These are phyloP conservation scores for Cyprinodon diabolis DNA, from an alignment of 2,797 vertebrate species.

Conservation along the genomic window DNA sequence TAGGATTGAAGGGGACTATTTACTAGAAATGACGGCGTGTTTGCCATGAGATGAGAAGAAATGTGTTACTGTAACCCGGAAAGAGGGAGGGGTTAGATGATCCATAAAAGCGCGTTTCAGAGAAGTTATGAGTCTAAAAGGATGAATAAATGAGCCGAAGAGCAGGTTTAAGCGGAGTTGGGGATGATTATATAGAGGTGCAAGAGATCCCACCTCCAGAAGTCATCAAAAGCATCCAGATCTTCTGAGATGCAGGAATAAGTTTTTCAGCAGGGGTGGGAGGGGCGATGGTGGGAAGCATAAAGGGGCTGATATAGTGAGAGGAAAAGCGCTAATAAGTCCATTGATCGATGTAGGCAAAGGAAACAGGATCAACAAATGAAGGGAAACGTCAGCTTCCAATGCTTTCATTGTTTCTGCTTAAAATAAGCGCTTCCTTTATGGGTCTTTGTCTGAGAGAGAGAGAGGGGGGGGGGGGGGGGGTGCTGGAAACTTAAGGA, in stretches of 20 bases:
- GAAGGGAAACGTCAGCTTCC: not conserved
- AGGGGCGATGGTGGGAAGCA: no score
- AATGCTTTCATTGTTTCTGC: conserved; percentile 9
- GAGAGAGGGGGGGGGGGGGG: not conserved
- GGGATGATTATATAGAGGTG: no score
- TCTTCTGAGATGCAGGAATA: no score
- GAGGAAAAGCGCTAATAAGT: not conserved
- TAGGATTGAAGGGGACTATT: not conserved
- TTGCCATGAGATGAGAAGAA: not conserved
- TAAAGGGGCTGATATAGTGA: no score
- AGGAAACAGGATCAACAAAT: not conserved
- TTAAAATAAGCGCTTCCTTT: not conserved
- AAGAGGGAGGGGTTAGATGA: not conserved
- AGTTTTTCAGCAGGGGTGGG: no score
- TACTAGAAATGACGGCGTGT: not conserved
- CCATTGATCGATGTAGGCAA: not conserved
- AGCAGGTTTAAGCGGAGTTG: no score
- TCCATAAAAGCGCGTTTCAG: not conserved
- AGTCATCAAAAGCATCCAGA: no score
- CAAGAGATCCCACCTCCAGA: no score
- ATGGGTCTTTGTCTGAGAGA: not conserved
- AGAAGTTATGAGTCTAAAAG: not conserved
- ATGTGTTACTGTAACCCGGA: not conserved
- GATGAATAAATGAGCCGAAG: no score
- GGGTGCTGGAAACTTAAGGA: not conserved